Percentiles rank a stretch among this genome's conserved stretches.
These are phyloP conservation scores for Parnassius smintheus DNA, from an alignment of 2,888 invertebrate species.

Conservation along the genomic window DNA sequence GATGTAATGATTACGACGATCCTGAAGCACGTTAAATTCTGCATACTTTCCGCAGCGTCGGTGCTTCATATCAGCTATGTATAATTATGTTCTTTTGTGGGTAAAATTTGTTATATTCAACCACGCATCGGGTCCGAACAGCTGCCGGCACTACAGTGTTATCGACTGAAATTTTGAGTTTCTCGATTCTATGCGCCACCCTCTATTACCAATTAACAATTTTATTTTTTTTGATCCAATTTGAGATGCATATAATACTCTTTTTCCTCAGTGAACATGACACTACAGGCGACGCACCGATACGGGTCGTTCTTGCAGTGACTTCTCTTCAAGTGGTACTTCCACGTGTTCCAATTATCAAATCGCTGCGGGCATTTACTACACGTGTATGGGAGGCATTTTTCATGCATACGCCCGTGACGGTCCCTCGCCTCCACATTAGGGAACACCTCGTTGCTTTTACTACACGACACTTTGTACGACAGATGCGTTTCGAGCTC, in stretches of 20 bases:
- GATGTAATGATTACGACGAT: too few relatives aligned
- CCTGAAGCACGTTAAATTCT: too few relatives aligned
- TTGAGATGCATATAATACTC: constrained; percentile 67
- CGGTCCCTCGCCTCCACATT: constrained; percentile 67
- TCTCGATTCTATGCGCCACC: too few relatives aligned
- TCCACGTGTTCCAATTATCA: constrained; percentile 57
- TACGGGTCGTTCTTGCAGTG: constrained; percentile 54
- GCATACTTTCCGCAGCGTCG: too few relatives aligned
- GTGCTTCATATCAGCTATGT: too few relatives aligned
- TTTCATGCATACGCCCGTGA: constrained; percentile 60
- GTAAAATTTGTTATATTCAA: too few relatives aligned
- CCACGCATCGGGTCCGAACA: too few relatives aligned
- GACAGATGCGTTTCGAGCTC: constrained; percentile 64
- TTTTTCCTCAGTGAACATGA: constrained; percentile 55
- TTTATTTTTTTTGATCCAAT: constrained; percentile 36
- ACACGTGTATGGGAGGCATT: constrained; percentile 69
- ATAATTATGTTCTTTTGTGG: too few relatives aligned
- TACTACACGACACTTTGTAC: constrained; percentile 48
- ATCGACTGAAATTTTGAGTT: too few relatives aligned
- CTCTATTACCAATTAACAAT: too few relatives aligned
- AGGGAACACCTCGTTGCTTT: constrained; percentile 52
- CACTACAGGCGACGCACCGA: constrained; percentile 60
- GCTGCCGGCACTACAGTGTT: too few relatives aligned
- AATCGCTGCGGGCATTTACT: constrained; percentile 64
- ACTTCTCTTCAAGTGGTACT: constrained; percentile 60